Percentiles rank a stretch among this genome's conserved stretches.
These are phyloP conservation scores for Falco concolor DNA, from an alignment of 2,797 vertebrate genomes.

Conservation along the genomic window DNA sequence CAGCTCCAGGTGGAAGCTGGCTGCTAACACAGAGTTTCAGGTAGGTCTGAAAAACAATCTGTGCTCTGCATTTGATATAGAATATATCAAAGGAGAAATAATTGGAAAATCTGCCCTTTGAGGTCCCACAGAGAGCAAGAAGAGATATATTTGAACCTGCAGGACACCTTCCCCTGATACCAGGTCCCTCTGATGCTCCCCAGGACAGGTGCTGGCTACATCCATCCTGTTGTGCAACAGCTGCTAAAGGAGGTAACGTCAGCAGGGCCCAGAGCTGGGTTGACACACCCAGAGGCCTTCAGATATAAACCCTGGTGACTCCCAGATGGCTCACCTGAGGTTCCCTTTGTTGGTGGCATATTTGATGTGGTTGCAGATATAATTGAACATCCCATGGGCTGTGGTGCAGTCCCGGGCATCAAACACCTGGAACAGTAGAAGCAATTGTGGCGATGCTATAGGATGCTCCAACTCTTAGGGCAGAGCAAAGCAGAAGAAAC, in stretches of 20 bases:
- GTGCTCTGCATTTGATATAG: not conserved
- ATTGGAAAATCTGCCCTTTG: not conserved
- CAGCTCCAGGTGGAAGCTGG: not conserved
- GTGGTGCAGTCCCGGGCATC: conserved; percentile 96
- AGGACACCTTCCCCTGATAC: not conserved
- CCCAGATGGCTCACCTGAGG: conserved; percentile 80
- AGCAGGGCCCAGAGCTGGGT: not conserved
- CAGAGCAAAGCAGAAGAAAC: not conserved
- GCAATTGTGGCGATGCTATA: not conserved
- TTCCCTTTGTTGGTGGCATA: conserved; percentile 99
- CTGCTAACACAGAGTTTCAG: not conserved
- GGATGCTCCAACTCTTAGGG: not conserved
- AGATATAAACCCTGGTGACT: not conserved
- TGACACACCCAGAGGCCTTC: not conserved
- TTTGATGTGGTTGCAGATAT: conserved; percentile 98
- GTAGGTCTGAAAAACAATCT: not conserved
- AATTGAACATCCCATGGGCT: conserved; percentile 97
- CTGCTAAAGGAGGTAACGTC: not conserved
- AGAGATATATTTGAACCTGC: not conserved
- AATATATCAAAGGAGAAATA: not conserved
- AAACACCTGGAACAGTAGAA: conserved; percentile 82
- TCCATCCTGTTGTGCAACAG: too few relatives aligned
- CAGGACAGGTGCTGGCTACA: not conserved
- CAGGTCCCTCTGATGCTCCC: not conserved
- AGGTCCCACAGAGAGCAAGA: not conserved